Conservation (phyloP, 1,140 invertebrate species). For the Eufriesea mexicana region DNA sequence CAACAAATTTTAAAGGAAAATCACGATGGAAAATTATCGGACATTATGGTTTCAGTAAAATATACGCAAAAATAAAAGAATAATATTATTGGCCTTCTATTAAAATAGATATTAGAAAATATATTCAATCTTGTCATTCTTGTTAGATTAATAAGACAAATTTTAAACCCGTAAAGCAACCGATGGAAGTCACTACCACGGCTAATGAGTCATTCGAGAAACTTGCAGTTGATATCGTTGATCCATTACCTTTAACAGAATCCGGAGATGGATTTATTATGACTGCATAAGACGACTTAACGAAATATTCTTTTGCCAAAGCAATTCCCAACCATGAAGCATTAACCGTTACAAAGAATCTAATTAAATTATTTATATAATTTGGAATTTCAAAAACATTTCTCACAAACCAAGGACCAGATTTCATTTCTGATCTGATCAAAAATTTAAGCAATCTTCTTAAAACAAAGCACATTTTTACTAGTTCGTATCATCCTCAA, state of each 20-base stretch:
- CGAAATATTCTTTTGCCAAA: no score
- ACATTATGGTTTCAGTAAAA: no score
- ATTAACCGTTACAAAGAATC: constrained; percentile 50
- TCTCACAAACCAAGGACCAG: constrained; percentile 68
- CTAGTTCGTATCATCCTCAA: background rate
- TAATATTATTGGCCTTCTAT: no score
- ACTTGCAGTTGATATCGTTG: background rate
- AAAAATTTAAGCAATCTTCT: constrained; percentile 23
- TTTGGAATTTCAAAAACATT: constrained; percentile 71
- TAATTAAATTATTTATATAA: constrained; percentile 44
- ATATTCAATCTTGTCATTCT: no score
- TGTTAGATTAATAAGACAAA: no score
- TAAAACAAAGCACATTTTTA: constrained; percentile 55
- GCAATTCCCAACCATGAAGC: constrained; percentile 61
- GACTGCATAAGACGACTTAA: background rate
- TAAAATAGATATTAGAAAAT: no score
- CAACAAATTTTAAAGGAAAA: no score
- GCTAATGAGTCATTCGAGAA: background rate
- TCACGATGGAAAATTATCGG: no score
- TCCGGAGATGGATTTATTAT: constrained; percentile 19
- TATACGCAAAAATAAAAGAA: no score
- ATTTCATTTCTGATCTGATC: constrained; percentile 72
- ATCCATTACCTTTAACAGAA: constrained; percentile 9
- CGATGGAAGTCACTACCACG: background rate
- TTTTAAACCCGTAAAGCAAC: no score